Conservation (phyloP, 1,140 invertebrate species). For the Oryzaephilus surinamensis region DNA sequence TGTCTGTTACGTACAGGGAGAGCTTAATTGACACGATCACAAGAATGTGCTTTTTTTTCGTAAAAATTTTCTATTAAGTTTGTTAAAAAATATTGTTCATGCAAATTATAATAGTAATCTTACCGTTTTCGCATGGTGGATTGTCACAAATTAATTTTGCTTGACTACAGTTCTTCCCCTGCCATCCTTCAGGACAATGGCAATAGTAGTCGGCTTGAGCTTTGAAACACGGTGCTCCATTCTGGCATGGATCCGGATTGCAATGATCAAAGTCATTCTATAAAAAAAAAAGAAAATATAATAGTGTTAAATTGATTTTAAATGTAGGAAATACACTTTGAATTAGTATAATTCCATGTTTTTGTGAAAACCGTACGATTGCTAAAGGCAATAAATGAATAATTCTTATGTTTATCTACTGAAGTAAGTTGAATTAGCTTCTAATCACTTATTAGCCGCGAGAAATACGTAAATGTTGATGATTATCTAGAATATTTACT, state of each 20-base stretch:
- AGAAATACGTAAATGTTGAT: constrained; percentile 20
- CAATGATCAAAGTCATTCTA: constrained; percentile 74
- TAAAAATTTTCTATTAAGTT: too few relatives aligned
- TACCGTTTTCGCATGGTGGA: constrained; percentile 45
- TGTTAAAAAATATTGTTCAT: too few relatives aligned
- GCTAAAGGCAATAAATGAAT: too few relatives aligned
- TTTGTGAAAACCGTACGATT: too few relatives aligned
- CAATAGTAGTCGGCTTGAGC: constrained; percentile 81
- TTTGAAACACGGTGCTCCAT: constrained; percentile 71
- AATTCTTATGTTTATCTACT: too few relatives aligned
- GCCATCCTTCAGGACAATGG: constrained; percentile 75
- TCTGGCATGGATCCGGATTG: constrained; percentile 69
- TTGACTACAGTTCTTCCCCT: constrained; percentile 83
- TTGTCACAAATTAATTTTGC: constrained; percentile 46
- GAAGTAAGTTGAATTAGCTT: too few relatives aligned
- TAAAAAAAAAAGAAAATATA: constrained; percentile 21
- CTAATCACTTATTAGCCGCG: constrained; percentile 22
- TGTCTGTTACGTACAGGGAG: too few relatives aligned
- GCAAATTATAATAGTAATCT: constrained; percentile 7
- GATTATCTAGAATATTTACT: constrained; percentile 17
- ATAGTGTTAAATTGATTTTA: neutral
- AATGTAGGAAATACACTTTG: neutral
- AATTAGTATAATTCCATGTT: too few relatives aligned
- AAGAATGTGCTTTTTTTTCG: too few relatives aligned
- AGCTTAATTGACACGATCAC: too few relatives aligned